Percentiles rank a stretch among this genome's conserved stretches.
Evolutionary conservation across 2,113 vertebrate species (phyloP).

Genomic region (Perccottus glenii): DNA sequence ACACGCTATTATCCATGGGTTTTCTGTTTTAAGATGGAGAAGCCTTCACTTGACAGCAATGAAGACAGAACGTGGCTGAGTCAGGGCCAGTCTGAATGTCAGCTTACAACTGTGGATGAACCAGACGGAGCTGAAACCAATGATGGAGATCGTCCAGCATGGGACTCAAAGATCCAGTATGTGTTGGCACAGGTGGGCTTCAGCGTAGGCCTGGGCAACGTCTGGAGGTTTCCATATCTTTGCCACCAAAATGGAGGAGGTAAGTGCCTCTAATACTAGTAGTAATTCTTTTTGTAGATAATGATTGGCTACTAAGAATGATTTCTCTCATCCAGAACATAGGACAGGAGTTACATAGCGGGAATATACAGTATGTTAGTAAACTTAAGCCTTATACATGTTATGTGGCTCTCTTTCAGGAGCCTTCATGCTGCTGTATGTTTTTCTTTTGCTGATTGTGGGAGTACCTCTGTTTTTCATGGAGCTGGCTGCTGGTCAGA

Average conservation of each 20-base stretch:
- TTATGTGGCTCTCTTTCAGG: slow-evolving; percentile 52
- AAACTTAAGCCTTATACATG: neutral
- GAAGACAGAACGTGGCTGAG: slow-evolving; percentile 51
- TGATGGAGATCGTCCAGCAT: slow-evolving; percentile 82
- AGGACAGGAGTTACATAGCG: neutral
- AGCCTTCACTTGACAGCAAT: slow-evolving; percentile 58
- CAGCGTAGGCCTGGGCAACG: slow-evolving; percentile 95
- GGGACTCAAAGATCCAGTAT: slow-evolving; percentile 97
- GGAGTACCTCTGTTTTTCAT: slow-evolving; percentile 85
- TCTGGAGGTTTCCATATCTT: slow-evolving; percentile 98
- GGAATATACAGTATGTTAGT: neutral
- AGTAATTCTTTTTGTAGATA: neutral
- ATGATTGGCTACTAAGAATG: neutral
- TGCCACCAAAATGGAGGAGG: slow-evolving; percentile 99
- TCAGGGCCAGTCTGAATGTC: slow-evolving; percentile 62
- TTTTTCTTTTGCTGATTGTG: slow-evolving; percentile 76
- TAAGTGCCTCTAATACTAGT: slow-evolving; percentile 64
- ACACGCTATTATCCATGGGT: neutral
- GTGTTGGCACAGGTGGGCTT: slow-evolving; percentile 97
- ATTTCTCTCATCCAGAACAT: neutral
- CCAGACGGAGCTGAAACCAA: neutral
- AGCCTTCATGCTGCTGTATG: slow-evolving; percentile 79
- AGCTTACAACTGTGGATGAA: slow-evolving; percentile 17
- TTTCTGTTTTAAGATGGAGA: slow-evolving; percentile 66
- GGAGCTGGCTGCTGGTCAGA: slow-evolving; percentile 85